A percentile compares a stretch with the other conserved stretches of the same genome.
Evolutionary conservation across 2,113 vertebrate species (phyloP).

Genomic region (Platichthys stellatus): DNA sequence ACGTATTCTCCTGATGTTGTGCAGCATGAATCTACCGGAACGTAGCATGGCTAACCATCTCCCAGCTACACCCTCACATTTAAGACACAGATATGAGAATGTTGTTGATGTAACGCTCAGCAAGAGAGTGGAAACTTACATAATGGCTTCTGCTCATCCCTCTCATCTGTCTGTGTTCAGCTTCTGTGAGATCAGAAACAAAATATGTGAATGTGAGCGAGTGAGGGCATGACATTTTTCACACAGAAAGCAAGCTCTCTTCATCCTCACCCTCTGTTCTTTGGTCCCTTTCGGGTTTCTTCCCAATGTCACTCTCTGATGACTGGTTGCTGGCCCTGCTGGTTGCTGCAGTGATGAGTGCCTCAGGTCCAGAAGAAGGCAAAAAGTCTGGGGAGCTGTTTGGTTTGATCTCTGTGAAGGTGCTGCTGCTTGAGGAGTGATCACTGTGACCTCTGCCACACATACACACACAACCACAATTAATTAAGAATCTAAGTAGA

Average conservation of each 20-base stretch:
- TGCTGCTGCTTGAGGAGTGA: conserved; percentile 36
- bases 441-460: conserved; percentile 59
- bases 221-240: not conserved
- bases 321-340: conserved; percentile 43
- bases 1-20: no score
- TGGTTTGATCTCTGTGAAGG: conserved; percentile 59
- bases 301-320: conserved; percentile 55
- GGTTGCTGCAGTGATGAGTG: conserved; percentile 18
- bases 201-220: not conserved
- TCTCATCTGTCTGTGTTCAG: conserved; percentile 58
- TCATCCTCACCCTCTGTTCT: conserved; percentile 50
- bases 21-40: no score
- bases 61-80: no score
- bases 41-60: no score
- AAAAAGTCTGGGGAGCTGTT: conserved; percentile 61
- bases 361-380: conserved; percentile 36
- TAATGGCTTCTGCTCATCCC: conserved; percentile 51
- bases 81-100: no score
- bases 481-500: not conserved
- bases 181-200: conserved; percentile 55
- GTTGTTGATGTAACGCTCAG: no score
- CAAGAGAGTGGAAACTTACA: conserved; percentile 63
- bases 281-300: conserved; percentile 66
- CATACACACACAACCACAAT: no score
- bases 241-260: not conserved